Evolutionary conservation across 2,797 vertebrate species (phyloP), one percentile per base, ranked within the genome.

Genomic region (Enteromius paludinosus): DNA sequence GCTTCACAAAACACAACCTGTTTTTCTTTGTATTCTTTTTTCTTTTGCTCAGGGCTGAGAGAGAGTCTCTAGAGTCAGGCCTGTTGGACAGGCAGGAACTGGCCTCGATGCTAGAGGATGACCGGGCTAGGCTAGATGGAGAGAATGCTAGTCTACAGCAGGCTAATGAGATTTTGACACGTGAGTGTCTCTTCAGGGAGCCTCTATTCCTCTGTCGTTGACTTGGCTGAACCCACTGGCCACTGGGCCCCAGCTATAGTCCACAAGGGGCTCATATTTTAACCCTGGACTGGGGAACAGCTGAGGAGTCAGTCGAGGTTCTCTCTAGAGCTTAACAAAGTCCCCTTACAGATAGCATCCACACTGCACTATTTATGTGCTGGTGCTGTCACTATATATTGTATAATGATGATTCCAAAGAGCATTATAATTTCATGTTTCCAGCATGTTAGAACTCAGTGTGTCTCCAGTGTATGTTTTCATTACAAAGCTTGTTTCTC

Each of bases 21-120:
- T 68, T 33, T 65, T 74, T 74, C 59, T 85, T 70, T 78, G 35
- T 62, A 9, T 38, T 41, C 14, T 25, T 64, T 59, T 52, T 82
- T 76, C 61, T 66, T 9, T 70, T 38, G 12, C 86, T 59, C 92
- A 96, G 97, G 92, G 87, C 84, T 0, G 93, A 95, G 87, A 93
- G 94, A 84, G 92, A 95, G 84, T 91, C 93, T 72, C 90, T 96
- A 88, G 93, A 94, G 90, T 92, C 83, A 0, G 87, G 89, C 83
- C 89, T 97, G 86, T 94, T 92, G 25, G 93, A 96, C 83, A 92
- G 93, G 83, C 96, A 95, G 75, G 91, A 95, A 89, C 86, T 93
- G 72, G 90, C 83, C 7, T 87, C 81, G 0, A 94, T 92, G 74
- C 94, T 96, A 83, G 94, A 95, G 91, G 87, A 84, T 0, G 89